phyloP scores from a whole-genome alignment of 2,113 vertebrate genomes.

The Australoheros scitulus region DNA sequence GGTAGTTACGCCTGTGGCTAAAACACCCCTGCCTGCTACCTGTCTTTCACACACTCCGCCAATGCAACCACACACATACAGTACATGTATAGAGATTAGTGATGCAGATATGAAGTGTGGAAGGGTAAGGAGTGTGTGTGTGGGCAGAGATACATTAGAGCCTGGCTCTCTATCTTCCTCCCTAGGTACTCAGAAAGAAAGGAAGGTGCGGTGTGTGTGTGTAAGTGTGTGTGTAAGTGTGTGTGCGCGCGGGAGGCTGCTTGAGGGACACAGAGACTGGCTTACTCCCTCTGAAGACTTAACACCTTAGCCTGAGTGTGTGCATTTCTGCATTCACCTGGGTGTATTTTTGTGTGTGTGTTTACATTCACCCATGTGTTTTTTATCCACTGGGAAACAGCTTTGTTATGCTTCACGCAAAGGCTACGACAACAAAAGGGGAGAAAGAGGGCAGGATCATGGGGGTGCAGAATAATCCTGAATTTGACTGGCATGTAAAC shows the following conservation, averaged over 20 bases:
- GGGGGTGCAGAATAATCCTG: constrained; percentile 25
- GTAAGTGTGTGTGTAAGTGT: background rate
- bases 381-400: constrained; percentile 37
- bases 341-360: constrained; percentile 38
- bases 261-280: constrained; percentile 59
- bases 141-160: background rate
- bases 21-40: constrained; percentile 63
- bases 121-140: background rate
- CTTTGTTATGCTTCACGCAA: constrained; percentile 54
- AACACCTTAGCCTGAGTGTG: constrained; percentile 32
- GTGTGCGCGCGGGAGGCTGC: constrained; percentile 8
- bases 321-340: constrained; percentile 45
- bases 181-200: constrained; percentile 24
- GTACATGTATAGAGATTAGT: background rate
- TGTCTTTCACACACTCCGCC: constrained; percentile 40
- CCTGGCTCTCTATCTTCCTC: constrained; percentile 36
- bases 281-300: constrained; percentile 55
- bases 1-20: constrained; percentile 68
- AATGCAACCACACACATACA: background rate
- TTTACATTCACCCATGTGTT: constrained; percentile 52
- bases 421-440: constrained; percentile 38
- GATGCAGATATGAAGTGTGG: constrained; percentile 18
- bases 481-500: constrained; percentile 53
- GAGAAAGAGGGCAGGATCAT: background rate
- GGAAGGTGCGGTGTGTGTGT: background rate